Base-by-base conservation (phyloP, 2,113 vertebrate species). In the Anthoscopus minutus region DNA sequence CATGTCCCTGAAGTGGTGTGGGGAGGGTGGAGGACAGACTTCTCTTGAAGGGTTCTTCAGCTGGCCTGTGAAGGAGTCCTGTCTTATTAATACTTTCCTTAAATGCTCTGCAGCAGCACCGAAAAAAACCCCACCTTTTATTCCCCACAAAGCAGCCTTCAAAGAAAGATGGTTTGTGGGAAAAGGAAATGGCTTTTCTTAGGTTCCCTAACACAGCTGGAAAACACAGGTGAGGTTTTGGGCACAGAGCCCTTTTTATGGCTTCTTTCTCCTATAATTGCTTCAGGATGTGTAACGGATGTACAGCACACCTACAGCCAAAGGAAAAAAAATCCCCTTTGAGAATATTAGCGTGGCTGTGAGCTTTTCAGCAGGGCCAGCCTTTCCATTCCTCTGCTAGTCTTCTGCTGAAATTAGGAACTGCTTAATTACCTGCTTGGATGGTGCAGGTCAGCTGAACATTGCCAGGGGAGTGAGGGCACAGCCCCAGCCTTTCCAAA, bases 171-270 rank as follows among this genome's bases (percentile, higher is more conserved):
- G 83, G 86, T 78, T 83, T 95, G 76, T 86, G 86, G 86, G 58
- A 85, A 95, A 67, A 91, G 88, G 95, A 96, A 94, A 95, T 86
- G 80, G 91, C 67, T 93, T 94, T 96, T 93, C 91, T 94, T 92
- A 83, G 88, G 76, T 93, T 93, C 83, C 56, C 69, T 60, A 86
- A 60, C 67, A 90, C 74, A 95, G 94, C 88, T 96, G 94, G 88
- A 86, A 96, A 92, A 86, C 82, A 86, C 28, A 92, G 82, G 76
- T 86, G 94, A 94, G 82, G 94, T 92, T 96, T 88, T 78, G 82
- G 95, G 92, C 82, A 88, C 60, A 14, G 67, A 83, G 92, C 71
- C 88, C 76, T 92, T 92, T 94, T 84, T 38, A 78, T 67, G 80
- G 71, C 19, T 94, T 81, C 76, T 67, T 74, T 93, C 81, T 89